Evolutionary conservation across 2,888 invertebrate species (phyloP), one percentile per base, ranked within the genome.

Genomic region (Eupelmus urozonus): DNA sequence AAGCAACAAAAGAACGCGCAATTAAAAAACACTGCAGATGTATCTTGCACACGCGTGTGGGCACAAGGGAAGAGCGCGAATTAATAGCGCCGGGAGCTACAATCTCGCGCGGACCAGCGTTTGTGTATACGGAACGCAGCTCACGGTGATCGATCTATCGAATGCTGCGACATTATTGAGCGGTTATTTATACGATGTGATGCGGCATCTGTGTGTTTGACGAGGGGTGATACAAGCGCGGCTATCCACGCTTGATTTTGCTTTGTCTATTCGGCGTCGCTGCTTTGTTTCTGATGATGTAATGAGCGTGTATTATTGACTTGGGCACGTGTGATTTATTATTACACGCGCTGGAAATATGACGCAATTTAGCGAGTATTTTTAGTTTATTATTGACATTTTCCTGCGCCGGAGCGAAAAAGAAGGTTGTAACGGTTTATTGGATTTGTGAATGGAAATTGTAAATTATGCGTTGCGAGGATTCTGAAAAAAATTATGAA

Each of bases 21-120:
- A 70, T 59, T 59, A 42, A 70, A 70, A 70, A 5, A 4, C n/a
- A 9, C n/a, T 29, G 13, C 23, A 23, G 45, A 63, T 45, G 63
- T 7, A 63, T n/a, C 16, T 2, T 18, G 3, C 20, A 20, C 20
- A 53, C n/a, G 4, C 1, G 18, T 18, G 20, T 2, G 20, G 55
- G 20, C 16, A 53, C 20, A 13, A 20, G 25, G 16, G 23, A 25
- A 16, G 23, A 66, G 16, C 27, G 51, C 18, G 13, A 51, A 72
- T 71, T n/a, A 27, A 65, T 20, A 51, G 7, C 20, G 9, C 18
- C 29, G n/a, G 2, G 5, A 11, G 16, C 4, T 16, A 65, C 42
- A 42, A 34, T 18, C 34, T 5, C 3, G 3, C 23, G 45, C 23
- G 11, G 0, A 16, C 2, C 45, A 45, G 25, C 1, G 18, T 9